Conservation (phyloP, 2,888 invertebrate genomes). For the Blera fallax region DNA sequence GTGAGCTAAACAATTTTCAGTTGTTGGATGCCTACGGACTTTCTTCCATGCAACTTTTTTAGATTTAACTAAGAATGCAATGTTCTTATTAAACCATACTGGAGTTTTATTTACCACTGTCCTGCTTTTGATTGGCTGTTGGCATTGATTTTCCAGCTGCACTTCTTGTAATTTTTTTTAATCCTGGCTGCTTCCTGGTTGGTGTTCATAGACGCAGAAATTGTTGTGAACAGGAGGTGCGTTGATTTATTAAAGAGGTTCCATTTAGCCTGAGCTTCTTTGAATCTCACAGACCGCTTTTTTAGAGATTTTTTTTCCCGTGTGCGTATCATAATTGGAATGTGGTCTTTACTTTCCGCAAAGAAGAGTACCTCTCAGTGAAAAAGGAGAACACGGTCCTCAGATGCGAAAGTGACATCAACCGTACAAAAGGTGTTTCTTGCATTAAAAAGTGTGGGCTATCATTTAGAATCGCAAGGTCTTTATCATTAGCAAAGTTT, state of each 20-base stretch:
- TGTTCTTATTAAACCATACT: neutral
- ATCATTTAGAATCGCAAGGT: too few species aligned
- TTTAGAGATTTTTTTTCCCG: neutral
- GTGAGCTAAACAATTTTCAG: neutral
- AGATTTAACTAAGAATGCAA: neutral
- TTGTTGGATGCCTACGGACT: neutral
- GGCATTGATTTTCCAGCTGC: slow-evolving; percentile 5
- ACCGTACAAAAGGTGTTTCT: neutral
- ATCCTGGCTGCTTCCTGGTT: slow-evolving; percentile 5
- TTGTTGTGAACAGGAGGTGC: neutral
- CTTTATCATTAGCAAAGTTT: too few species aligned
- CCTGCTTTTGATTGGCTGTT: neutral
- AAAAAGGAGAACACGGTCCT: neutral
- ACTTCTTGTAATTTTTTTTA: neutral
- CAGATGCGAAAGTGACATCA: neutral
- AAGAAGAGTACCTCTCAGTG: neutral
- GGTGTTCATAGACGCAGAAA: neutral
- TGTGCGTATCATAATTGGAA: neutral
- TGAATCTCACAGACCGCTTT: neutral
- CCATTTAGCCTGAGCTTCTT: slow-evolving; percentile 17
- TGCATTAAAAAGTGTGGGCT: neutral
- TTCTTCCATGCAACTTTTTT: slow-evolving; percentile 8
- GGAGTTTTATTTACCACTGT: neutral
- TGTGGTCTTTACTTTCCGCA: neutral
- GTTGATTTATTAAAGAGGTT: neutral